Conservation (phyloP, 1,140 invertebrate species). For the Drosophila sulfurigaster region DNA sequence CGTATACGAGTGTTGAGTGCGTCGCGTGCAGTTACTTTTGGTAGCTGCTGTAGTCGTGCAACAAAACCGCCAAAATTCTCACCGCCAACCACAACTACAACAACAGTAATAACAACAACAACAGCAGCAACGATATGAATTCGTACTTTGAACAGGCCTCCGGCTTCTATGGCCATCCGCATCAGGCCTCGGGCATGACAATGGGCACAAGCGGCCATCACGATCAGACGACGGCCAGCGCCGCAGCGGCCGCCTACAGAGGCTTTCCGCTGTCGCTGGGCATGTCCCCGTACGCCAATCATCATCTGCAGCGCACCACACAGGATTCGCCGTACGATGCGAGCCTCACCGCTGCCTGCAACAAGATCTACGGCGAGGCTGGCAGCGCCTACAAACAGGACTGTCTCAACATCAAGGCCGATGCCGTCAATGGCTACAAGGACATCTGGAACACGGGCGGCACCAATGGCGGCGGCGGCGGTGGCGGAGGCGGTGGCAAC, state of each 20-base stretch:
- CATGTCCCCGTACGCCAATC: slow-evolving; percentile 94
- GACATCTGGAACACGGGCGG: slow-evolving; percentile 88
- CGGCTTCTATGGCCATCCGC: slow-evolving; percentile 96
- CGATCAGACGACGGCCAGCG: slow-evolving; percentile 87
- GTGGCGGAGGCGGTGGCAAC: slow-evolving; percentile 59
- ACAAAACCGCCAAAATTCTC: slow-evolving; percentile 83
- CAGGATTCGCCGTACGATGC: slow-evolving; percentile 96
- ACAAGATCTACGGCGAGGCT: slow-evolving; percentile 86
- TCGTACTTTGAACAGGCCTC: slow-evolving; percentile 96
- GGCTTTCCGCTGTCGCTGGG: slow-evolving; percentile 93
- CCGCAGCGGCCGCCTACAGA: slow-evolving; percentile 90
- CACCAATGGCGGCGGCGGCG: slow-evolving; percentile 85
- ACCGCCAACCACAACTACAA: slow-evolving; percentile 75
- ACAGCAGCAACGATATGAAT: slow-evolving; percentile 89
- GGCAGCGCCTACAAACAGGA: slow-evolving; percentile 84
- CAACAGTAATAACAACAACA: slow-evolving; percentile 7
- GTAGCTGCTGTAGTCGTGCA: slow-evolving; percentile 49
- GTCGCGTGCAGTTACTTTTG: slow-evolving; percentile 47
- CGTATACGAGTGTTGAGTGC: slow-evolving; percentile 36
- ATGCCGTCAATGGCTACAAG: slow-evolving; percentile 87
- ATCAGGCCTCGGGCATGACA: slow-evolving; percentile 88
- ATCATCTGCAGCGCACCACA: slow-evolving; percentile 91
- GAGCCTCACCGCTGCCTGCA: slow-evolving; percentile 93
- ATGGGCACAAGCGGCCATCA: slow-evolving; percentile 89
- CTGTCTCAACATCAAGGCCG: slow-evolving; percentile 86